Percentiles rank a stretch among this genome's conserved stretches.
Conservation (phyloP, 2,797 vertebrate genomes). For the Sebastes nivosus region DNA sequence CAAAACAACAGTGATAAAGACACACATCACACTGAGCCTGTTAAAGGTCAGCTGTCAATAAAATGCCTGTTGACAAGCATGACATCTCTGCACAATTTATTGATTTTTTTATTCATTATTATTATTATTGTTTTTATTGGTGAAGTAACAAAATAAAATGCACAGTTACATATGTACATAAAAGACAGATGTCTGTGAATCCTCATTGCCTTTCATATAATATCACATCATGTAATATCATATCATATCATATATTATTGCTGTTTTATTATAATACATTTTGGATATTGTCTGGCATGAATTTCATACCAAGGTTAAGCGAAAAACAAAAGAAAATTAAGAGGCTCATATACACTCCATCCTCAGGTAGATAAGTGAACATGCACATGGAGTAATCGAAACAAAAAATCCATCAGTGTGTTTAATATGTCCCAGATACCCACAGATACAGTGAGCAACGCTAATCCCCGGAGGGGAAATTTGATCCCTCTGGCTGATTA, state of each 20-base stretch:
- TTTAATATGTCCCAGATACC: constrained; percentile 1
- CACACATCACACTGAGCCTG: not conserved
- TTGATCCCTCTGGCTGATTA: constrained; percentile 47
- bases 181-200: too few relatives aligned
- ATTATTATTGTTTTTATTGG: too few relatives aligned
- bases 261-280: not conserved
- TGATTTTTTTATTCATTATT: too few relatives aligned
- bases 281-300: not conserved
- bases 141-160: too few relatives aligned
- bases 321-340: not conserved
- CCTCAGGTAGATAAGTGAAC: not conserved
- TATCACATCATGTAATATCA: too few relatives aligned
- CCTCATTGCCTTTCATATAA: too few relatives aligned
- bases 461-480: constrained; percentile 34
- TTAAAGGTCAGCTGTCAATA: constrained; percentile 20
- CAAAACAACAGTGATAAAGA: not conserved
- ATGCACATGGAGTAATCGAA: not conserved
- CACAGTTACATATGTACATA: too few relatives aligned
- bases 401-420: not conserved
- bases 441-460: not conserved
- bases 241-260: too few relatives aligned
- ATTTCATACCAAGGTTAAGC: not conserved
- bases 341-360: too few relatives aligned
- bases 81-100: not conserved
- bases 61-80: not conserved